Percentiles rank a stretch among this genome's conserved stretches.
phyloP scores from a whole-genome alignment of 2,797 vertebrate species.

The Pseudopleuronectes americanus region DNA sequence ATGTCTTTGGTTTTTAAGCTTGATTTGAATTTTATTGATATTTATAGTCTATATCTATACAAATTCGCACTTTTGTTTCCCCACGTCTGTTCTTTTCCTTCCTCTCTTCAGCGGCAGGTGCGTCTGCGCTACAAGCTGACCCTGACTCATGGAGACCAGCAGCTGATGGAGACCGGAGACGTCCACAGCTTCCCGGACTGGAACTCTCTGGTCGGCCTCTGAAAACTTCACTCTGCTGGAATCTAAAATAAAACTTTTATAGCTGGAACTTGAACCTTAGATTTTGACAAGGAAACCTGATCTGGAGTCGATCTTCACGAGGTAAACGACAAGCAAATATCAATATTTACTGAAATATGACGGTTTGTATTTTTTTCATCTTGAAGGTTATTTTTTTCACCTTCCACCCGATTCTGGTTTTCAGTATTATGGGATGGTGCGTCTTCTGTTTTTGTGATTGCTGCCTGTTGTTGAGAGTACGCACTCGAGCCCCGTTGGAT shows the following conservation, averaged over 20 bases:
- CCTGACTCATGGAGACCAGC: constrained; percentile 81
- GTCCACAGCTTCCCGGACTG: constrained; percentile 85
- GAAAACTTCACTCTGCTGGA: constrained; percentile 1
- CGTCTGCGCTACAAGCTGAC: constrained; percentile 85
- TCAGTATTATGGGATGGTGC: too few species aligned
- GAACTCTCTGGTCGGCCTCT: constrained; percentile 67
- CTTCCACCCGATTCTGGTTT: too few species aligned
- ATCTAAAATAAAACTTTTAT: not conserved
- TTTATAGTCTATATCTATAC: not conserved
- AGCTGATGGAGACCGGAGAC: constrained; percentile 80
- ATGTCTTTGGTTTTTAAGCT: too few species aligned
- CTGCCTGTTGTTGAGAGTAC: not conserved
- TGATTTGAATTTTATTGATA: not conserved
- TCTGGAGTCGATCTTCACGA: not conserved
- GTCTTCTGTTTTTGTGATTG: constrained; percentile 5
- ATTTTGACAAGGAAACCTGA: not conserved
- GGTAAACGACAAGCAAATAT: not conserved
- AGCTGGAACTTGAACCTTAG: too few species aligned
- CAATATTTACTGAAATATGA: too few species aligned
- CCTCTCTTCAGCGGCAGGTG: constrained; percentile 75
- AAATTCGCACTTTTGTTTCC: not conserved
- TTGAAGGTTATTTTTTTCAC: too few species aligned
- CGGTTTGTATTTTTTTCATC: too few species aligned
- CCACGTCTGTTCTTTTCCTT: not conserved
- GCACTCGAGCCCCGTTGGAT: not conserved